phyloP scores from a whole-genome alignment of 2,888 invertebrate species.

The Tiliacea aurago region DNA sequence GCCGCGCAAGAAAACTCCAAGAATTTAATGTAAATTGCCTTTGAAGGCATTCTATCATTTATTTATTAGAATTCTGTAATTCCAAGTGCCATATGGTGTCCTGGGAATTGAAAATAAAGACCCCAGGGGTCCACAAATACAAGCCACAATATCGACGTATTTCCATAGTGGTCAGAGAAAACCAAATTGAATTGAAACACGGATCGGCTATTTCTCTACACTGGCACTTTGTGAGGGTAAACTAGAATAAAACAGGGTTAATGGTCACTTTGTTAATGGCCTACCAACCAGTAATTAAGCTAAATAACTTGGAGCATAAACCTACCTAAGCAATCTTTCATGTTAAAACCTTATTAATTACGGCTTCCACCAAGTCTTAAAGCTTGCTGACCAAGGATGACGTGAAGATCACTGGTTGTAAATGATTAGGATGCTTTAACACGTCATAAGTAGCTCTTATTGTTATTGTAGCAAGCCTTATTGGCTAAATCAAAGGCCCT shows the following conservation, averaged over 20 bases:
- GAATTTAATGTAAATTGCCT: conserved; percentile 25
- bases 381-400: not conserved
- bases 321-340: not conserved
- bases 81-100: conserved; percentile 40
- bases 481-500: not conserved
- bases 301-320: conserved; percentile 14
- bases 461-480: not conserved
- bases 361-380: not conserved
- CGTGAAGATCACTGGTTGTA: not conserved
- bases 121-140: conserved; percentile 15
- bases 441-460: not conserved
- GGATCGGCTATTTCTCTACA: conserved; percentile 7
- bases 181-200: conserved; percentile 30
- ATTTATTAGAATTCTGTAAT: conserved; percentile 47
- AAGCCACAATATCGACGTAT: conserved; percentile 25
- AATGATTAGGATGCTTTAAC: not conserved
- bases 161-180: conserved; percentile 27
- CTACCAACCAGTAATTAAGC: conserved; percentile 25
- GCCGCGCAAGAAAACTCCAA: not conserved
- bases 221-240: conserved; percentile 17
- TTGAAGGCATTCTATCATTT: conserved; percentile 34
- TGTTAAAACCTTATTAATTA: conserved; percentile 1
- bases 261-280: conserved; percentile 22
- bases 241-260: conserved; percentile 34
- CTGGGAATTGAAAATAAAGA: conserved; percentile 35